Evolutionary conservation across 2,888 invertebrate species (phyloP).

Genomic region (Rotaria magnacalcarata): DNA sequence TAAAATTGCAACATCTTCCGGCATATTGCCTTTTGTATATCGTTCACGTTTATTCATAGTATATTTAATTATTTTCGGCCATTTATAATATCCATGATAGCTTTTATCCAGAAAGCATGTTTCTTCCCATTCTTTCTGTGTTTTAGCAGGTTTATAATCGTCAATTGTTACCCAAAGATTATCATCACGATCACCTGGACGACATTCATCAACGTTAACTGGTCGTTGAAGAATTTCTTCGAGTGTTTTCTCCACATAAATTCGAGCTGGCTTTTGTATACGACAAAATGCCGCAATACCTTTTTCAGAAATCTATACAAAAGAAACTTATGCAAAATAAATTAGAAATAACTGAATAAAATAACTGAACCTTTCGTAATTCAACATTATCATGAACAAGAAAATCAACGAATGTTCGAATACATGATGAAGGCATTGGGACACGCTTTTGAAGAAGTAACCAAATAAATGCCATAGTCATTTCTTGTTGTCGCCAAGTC

Average conservation of each 20-base stretch:
- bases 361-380: not conserved
- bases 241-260: not conserved
- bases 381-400: conserved; percentile 43
- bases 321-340: no score
- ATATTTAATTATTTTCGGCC: conserved; percentile 59
- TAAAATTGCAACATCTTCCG: conserved; percentile 66
- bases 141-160: conserved; percentile 20
- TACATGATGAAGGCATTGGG: conserved; percentile 55
- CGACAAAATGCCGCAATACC: not conserved
- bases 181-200: conserved; percentile 40
- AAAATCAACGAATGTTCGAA: conserved; percentile 52
- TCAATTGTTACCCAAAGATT: conserved; percentile 38
- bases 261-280: conserved; percentile 30
- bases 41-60: conserved; percentile 31
- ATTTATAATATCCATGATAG: conserved; percentile 64
- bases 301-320: not conserved
- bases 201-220: not conserved
- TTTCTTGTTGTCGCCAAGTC: conserved; percentile 17
- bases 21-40: conserved; percentile 55
- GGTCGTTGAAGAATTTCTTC: not conserved
- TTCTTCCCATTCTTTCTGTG: conserved; percentile 67
- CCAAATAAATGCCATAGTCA: not conserved
- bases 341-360: no score
- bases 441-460: not conserved
- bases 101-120: conserved; percentile 69